phyloP scores from a whole-genome alignment of 1,140 invertebrate genomes.

The Sminthurides bifidus region DNA sequence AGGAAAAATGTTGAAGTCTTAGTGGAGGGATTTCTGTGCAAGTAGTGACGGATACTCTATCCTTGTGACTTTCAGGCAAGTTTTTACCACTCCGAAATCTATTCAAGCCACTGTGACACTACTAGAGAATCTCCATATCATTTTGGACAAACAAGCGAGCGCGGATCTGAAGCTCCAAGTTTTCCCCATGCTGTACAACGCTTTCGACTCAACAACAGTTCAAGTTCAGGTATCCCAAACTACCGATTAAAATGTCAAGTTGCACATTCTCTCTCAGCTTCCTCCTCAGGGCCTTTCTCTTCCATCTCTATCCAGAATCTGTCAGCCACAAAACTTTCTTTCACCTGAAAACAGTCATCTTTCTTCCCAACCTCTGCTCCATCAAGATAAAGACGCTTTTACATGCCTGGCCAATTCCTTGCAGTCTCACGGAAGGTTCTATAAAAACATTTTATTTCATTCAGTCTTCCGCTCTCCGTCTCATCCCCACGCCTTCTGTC shows the following conservation, averaged over 20 bases:
- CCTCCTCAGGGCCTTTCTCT: not conserved
- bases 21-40: not conserved
- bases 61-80: slow-evolving; percentile 43
- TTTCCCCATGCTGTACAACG: slow-evolving; percentile 73
- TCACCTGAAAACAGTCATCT: too few species aligned
- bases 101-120: slow-evolving; percentile 81
- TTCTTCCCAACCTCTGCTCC: too few species aligned
- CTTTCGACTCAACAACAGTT: slow-evolving; percentile 79
- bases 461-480: too few species aligned
- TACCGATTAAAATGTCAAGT: not conserved
- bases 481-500: too few species aligned
- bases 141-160: slow-evolving; percentile 71
- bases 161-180: slow-evolving; percentile 66
- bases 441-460: too few species aligned
- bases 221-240: slow-evolving; percentile 67
- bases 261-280: not conserved
- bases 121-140: slow-evolving; percentile 80
- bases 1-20: not conserved
- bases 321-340: not conserved
- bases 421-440: too few species aligned
- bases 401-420: too few species aligned
- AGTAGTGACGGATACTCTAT: not conserved
- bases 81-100: slow-evolving; percentile 72
- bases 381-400: too few species aligned
- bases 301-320: not conserved